Evolutionary conservation across 2,888 invertebrate species (phyloP).

Genomic region (Brachypalpus laphriformis): DNA sequence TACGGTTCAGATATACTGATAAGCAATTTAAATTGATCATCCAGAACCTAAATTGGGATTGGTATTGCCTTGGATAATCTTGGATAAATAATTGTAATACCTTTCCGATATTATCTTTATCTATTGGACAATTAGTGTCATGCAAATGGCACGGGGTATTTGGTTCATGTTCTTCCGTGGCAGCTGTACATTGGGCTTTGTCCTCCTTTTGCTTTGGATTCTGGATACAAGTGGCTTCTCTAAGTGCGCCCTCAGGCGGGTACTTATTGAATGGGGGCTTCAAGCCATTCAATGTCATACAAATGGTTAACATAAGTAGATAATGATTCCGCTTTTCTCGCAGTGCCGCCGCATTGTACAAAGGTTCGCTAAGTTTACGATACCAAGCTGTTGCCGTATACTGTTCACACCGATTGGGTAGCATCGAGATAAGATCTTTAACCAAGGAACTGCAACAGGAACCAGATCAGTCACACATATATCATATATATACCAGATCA

Average conservation of each 20-base stretch:
- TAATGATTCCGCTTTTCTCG: constrained; percentile 74
- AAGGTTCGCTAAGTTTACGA: constrained; percentile 62
- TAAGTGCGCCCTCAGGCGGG: constrained; percentile 44
- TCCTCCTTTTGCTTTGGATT: constrained; percentile 10
- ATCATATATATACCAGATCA: too few species aligned
- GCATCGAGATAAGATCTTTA: constrained; percentile 56
- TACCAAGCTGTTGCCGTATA: constrained; percentile 62
- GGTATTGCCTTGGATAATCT: neutral
- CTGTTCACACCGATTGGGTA: constrained; percentile 48
- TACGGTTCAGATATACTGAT: constrained; percentile 83
- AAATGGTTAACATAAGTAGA: constrained; percentile 73
- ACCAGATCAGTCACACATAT: too few species aligned
- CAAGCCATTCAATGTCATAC: constrained; percentile 52
- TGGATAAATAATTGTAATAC: neutral
- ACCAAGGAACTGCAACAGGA: constrained; percentile 41
- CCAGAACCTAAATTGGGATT: constrained; percentile 78
- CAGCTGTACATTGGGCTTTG: too few species aligned
- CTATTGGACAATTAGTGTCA: constrained; percentile 20
- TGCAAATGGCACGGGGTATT: constrained; percentile 44
- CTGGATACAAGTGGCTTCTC: neutral
- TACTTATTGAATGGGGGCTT: constrained; percentile 62
- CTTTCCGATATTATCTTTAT: constrained; percentile 35
- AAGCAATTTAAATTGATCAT: constrained; percentile 83
- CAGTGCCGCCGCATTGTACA: constrained; percentile 61
- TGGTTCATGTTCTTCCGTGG: neutral